These are phyloP conservation scores for Scaptomyza reducta DNA, from an alignment of 2,888 invertebrate genomes.

Conservation along the genomic window DNA sequence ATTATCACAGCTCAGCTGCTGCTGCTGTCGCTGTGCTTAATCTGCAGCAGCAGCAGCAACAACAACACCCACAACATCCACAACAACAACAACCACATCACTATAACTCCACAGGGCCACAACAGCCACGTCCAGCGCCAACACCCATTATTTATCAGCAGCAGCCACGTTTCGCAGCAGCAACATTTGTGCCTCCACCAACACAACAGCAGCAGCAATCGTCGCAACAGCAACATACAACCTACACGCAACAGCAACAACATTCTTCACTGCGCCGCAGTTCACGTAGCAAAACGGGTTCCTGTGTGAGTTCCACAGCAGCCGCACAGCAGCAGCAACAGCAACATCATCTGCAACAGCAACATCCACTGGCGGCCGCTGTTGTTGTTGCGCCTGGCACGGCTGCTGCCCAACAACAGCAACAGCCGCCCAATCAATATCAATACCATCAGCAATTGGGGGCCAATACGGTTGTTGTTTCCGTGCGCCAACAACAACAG, in stretches of 20 bases:
- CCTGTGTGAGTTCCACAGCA: constrained; percentile 83
- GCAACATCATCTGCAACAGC: constrained; percentile 63
- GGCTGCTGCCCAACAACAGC: constrained; percentile 55
- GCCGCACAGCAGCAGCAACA: constrained; percentile 76
- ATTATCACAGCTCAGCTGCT: constrained; percentile 76
- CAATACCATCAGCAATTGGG: constrained; percentile 66
- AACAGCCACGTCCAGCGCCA: constrained; percentile 54
- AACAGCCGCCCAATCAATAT: constrained; percentile 69
- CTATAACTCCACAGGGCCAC: constrained; percentile 79
- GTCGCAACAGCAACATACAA: constrained; percentile 44
- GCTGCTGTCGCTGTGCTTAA: constrained; percentile 83
- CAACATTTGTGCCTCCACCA: constrained; percentile 60
- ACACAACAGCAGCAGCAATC: constrained; percentile 37
- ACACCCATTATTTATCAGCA: constrained; percentile 70
- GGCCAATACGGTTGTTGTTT: constrained; percentile 73
- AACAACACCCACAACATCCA: constrained; percentile 68
- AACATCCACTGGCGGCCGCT: constrained; percentile 60
- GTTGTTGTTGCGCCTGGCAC: constrained; percentile 60
- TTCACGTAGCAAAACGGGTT: constrained; percentile 85
- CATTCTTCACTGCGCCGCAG: constrained; percentile 83
- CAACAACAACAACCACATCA: constrained; percentile 74
- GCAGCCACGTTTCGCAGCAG: constrained; percentile 53
- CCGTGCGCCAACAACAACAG: constrained; percentile 70
- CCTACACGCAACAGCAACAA: constrained; percentile 58
- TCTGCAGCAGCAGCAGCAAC: constrained; percentile 85